phyloP scores from a whole-genome alignment of 2,797 vertebrate genomes.

The Megaceryle alcyon region DNA sequence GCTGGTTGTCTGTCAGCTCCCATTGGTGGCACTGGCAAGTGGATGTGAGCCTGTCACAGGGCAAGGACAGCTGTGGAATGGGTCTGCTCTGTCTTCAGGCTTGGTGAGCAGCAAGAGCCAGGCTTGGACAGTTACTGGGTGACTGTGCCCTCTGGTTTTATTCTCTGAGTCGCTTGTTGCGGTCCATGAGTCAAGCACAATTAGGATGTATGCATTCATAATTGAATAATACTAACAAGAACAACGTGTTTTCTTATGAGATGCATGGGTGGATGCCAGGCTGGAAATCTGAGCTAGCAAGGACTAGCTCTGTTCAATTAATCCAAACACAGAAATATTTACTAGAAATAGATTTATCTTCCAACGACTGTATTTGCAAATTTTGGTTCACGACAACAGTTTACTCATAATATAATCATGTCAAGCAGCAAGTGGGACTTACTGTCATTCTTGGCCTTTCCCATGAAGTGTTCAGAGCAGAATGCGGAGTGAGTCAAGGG shows the following conservation, averaged over 20 bases:
- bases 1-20: not conserved
- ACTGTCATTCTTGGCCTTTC: slow-evolving; percentile 48
- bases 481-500: slow-evolving; percentile 51
- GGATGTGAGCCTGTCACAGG: rapidly evolving
- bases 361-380: slow-evolving; percentile 53
- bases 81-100: not conserved
- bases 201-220: not conserved
- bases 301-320: slow-evolving; percentile 8
- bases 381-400: slow-evolving; percentile 45
- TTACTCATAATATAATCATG: slow-evolving; percentile 33
- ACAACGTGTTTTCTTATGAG: not conserved
- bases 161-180: rapidly evolving
- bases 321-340: slow-evolving; percentile 33
- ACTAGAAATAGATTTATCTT: slow-evolving; percentile 31
- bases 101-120: not conserved
- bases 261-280: not conserved
- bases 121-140: not conserved
- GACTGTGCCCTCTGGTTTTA: not conserved
- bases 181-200: not conserved
- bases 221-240: not conserved
- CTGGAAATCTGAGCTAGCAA: not conserved
- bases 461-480: slow-evolving; percentile 30
- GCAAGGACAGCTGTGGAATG: rapidly evolving
- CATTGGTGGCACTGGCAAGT: rapidly evolving
- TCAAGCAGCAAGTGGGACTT: slow-evolving; percentile 58